A percentile compares a stretch with the other conserved stretches of the same genome.
phyloP scores from a whole-genome alignment of 2,888 invertebrate species.

The Nomada goodeniana region DNA sequence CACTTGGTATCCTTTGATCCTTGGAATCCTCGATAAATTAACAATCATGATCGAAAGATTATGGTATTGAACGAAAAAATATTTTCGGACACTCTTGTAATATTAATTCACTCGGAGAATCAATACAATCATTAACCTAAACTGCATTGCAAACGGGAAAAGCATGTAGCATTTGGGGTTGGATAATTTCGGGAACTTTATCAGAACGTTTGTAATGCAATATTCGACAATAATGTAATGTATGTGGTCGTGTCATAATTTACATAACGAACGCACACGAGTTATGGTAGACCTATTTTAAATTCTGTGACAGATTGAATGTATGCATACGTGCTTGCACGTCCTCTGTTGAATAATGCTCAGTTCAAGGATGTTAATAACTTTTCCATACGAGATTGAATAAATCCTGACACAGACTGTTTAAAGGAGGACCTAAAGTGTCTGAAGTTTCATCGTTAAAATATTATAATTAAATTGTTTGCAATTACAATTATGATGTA shows the following conservation, averaged over 20 bases:
- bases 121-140: too few relatives aligned
- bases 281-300: slow-evolving; percentile 5
- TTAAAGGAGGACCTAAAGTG: neutral
- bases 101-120: too few relatives aligned
- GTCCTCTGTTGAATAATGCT: slow-evolving; percentile 5
- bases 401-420: neutral
- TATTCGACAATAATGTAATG: slow-evolving; percentile 18
- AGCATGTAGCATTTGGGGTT: neutral
- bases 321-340: neutral
- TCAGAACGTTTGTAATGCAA: slow-evolving; percentile 10
- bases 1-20: too few relatives aligned
- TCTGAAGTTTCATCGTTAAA: neutral
- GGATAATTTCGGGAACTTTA: slow-evolving; percentile 2
- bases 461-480: neutral
- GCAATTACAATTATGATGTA: too few relatives aligned
- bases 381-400: neutral
- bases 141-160: too few relatives aligned
- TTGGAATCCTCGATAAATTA: too few relatives aligned
- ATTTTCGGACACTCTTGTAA: too few relatives aligned
- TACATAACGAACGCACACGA: slow-evolving; percentile 22
- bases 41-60: too few relatives aligned
- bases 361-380: neutral
- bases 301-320: slow-evolving; percentile 2
- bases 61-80: too few relatives aligned
- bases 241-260: slow-evolving; percentile 9